Percentiles rank a stretch among this genome's conserved stretches.
These are phyloP conservation scores for Drosophila lacteicornis DNA, from an alignment of 1,140 invertebrate genomes.

Conservation along the genomic window DNA sequence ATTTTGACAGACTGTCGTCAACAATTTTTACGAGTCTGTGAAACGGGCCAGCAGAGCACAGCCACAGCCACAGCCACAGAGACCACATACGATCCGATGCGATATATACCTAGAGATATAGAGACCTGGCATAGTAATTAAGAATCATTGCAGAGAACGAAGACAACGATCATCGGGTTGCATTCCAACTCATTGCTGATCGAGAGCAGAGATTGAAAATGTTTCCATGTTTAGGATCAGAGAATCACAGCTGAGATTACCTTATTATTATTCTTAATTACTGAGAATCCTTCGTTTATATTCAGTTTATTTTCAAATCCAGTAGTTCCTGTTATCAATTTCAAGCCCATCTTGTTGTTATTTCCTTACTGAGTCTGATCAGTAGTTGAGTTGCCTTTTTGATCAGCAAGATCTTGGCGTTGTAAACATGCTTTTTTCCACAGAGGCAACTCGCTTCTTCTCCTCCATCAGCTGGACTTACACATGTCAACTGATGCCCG, in stretches of 20 bases:
- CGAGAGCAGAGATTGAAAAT: not conserved
- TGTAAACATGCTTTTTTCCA: constrained; percentile 20
- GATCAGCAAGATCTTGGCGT: constrained; percentile 22
- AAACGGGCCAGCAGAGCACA: constrained; percentile 25
- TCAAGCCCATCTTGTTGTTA: constrained; percentile 4
- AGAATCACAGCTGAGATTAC: not conserved
- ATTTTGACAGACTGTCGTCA: constrained; percentile 76
- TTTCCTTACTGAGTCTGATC: not conserved
- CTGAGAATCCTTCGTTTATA: not conserved
- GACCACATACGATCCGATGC: constrained; percentile 12
- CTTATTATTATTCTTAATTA: not conserved
- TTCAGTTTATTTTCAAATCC: not conserved
- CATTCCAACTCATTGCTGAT: constrained; percentile 27
- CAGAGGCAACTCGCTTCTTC: not conserved
- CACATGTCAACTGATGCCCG: constrained; percentile 28
- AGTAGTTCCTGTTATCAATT: not conserved
- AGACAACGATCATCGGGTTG: constrained; percentile 32
- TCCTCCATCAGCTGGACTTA: constrained; percentile 11
- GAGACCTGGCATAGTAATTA: constrained; percentile 63
- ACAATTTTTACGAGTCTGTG: constrained; percentile 67
- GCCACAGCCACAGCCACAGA: not conserved
- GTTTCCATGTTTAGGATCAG: not conserved
- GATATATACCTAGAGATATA: not conserved
- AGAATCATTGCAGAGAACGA: constrained; percentile 43
- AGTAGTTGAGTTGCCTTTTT: constrained; percentile 15